A percentile compares a stretch with the other conserved stretches of the same genome.
These are phyloP conservation scores for Nannoperca obscura DNA, from an alignment of 2,797 vertebrate genomes.

Conservation along the genomic window DNA sequence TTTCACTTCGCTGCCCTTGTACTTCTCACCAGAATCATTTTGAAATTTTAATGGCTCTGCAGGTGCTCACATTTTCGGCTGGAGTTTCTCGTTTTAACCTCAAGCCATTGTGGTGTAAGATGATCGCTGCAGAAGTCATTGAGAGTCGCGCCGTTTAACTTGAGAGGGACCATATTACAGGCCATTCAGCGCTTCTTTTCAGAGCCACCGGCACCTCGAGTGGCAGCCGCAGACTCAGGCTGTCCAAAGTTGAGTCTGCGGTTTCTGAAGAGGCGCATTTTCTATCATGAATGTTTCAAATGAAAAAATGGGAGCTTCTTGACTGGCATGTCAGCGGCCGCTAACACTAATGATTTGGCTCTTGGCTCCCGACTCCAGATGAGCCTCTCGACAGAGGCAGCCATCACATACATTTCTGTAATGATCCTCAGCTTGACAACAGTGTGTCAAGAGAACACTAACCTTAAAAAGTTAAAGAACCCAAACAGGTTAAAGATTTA, in stretches of 20 bases:
- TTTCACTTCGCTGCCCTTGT: slow-evolving; percentile 44
- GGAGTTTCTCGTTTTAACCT: slow-evolving; percentile 48
- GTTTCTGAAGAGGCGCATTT: slow-evolving; percentile 38
- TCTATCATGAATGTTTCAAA: slow-evolving; percentile 37
- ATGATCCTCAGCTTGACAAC: slow-evolving; percentile 51
- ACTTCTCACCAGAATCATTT: slow-evolving; percentile 41
- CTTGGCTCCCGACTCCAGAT: slow-evolving; percentile 37
- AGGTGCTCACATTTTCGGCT: slow-evolving; percentile 45
- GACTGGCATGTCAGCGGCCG: slow-evolving; percentile 19
- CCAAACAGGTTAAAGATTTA: slow-evolving; percentile 27
- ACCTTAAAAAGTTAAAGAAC: slow-evolving; percentile 46
- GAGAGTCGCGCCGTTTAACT: slow-evolving; percentile 32
- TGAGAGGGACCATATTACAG: slow-evolving; percentile 44
- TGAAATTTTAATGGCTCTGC: slow-evolving; percentile 52
- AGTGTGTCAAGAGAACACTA: slow-evolving; percentile 44
- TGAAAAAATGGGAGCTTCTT: slow-evolving; percentile 3
- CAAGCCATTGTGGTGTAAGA: slow-evolving; percentile 38
- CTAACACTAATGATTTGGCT: slow-evolving; percentile 47
- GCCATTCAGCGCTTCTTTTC: slow-evolving; percentile 46
- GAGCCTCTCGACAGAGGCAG: slow-evolving; percentile 33
- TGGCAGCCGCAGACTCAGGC: neutral
- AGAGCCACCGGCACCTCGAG: slow-evolving; percentile 10
- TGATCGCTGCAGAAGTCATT: slow-evolving; percentile 33
- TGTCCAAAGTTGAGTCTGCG: slow-evolving; percentile 18
- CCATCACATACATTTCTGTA: slow-evolving; percentile 43